Conservation (phyloP, 2,888 invertebrate species). For the Drosophila suboccidentalis region DNA sequence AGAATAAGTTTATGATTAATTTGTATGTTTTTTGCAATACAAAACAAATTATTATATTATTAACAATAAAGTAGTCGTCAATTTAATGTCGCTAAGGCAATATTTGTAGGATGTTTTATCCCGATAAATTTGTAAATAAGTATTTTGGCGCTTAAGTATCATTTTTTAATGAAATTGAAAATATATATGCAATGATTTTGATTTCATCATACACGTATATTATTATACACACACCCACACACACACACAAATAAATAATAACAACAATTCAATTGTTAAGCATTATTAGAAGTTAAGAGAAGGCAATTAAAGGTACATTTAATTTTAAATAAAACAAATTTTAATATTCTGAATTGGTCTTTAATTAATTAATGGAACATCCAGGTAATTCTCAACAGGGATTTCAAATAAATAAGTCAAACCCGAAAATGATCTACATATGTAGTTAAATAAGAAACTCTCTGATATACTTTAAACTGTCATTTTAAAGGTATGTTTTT, state of each 20-base stretch:
- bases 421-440: no score
- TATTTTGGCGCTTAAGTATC: slow-evolving; percentile 65
- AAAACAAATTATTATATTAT: slow-evolving; percentile 28
- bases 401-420: background rate
- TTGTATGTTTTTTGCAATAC: slow-evolving; percentile 73
- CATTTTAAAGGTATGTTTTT: no score
- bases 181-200: slow-evolving; percentile 32
- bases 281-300: slow-evolving; percentile 76
- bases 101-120: slow-evolving; percentile 67
- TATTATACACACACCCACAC: slow-evolving; percentile 39
- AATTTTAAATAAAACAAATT: slow-evolving; percentile 74
- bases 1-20: slow-evolving; percentile 62
- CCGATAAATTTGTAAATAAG: slow-evolving; percentile 66
- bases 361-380: slow-evolving; percentile 1
- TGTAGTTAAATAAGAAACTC: no score
- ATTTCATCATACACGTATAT: slow-evolving; percentile 29
- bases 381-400: no score
- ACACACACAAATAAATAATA: slow-evolving; percentile 33
- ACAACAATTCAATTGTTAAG: slow-evolving; percentile 81
- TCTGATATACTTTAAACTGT: background rate
- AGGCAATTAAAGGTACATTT: slow-evolving; percentile 79
- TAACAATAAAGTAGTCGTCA: slow-evolving; percentile 68
- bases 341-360: slow-evolving; percentile 46
- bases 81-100: slow-evolving; percentile 64
- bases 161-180: slow-evolving; percentile 41